Evolutionary conservation across 2,888 invertebrate genomes (phyloP), one percentile per base, ranked within the genome.

Genomic region (Cephus nigrinus): DNA sequence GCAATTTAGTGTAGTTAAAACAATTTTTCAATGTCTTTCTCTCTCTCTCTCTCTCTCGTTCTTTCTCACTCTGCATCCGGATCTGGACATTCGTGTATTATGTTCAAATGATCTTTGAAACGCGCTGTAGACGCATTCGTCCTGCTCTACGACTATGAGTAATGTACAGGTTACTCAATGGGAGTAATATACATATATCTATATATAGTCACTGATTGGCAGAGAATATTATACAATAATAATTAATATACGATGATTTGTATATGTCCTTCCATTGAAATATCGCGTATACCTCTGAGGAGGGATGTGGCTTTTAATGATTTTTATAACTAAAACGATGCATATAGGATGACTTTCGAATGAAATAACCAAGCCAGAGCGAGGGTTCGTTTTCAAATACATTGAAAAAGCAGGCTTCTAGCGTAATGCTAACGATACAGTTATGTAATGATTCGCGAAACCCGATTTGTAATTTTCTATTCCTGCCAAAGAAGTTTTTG

Each of bases 401-500:
- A 82, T 81, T 74, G 76, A 81, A 79, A 79, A 78, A 78, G 80
- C 79, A 78, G 73, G 75, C 73, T 78, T 72, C 79, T 73, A 75
- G 76, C 75, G 76, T 80, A 75, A 78, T 77, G 77, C 80, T 79
- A 84, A 77, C 69, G 79, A 73, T 79, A 79, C 78, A 79, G 82
- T 76, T 76, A 78, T 76, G 74, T 75, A 75, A 75, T 77, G 40
- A 80, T 77, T 80, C 79, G 80, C 79, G 78, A 81, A 82, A 82
- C 80, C 80, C 80, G 79, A 82, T 77, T 55, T 76, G 78, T 69
- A 77, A 72, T 75, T 69, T 80, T 84, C 78, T 81, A 82, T 80
- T 81, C 81, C 78, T 82, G 78, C 81, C 81, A 81, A 85, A 84
- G 78, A 79, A 79, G 81, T 79, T 74, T 77, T 77, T 75, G 68